Evolutionary conservation across 2,888 invertebrate genomes (phyloP).

Genomic region (Chrysolina haemoptera): DNA sequence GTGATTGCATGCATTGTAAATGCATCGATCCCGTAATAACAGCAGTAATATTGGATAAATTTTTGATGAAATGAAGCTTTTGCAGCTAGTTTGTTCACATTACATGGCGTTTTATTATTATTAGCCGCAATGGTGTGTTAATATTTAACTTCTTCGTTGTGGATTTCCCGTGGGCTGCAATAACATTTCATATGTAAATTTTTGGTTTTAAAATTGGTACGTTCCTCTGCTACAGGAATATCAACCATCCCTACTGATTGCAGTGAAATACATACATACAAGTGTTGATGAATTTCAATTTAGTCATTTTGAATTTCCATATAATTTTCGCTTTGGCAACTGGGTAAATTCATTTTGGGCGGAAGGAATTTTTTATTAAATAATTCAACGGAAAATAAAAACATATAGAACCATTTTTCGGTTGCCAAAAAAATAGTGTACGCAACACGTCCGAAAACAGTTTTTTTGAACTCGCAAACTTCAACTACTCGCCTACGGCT

Average conservation of each 20-base stretch:
- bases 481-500: too few relatives aligned
- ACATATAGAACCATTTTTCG: too few relatives aligned
- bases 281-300: background rate
- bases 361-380: too few relatives aligned
- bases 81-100: slow-evolving; percentile 40
- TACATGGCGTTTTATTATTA: slow-evolving; percentile 50
- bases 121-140: slow-evolving; percentile 63
- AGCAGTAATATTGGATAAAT: slow-evolving; percentile 29
- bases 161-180: slow-evolving; percentile 59
- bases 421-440: too few relatives aligned
- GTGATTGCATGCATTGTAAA: slow-evolving; percentile 31
- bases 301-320: background rate
- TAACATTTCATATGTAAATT: slow-evolving; percentile 62
- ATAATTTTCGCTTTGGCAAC: too few relatives aligned
- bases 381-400: too few relatives aligned
- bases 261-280: background rate
- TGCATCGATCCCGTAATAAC: slow-evolving; percentile 32
- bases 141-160: slow-evolving; percentile 62
- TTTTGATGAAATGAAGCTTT: slow-evolving; percentile 42
- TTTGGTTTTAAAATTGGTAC: slow-evolving; percentile 54
- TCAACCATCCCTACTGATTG: background rate
- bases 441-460: too few relatives aligned
- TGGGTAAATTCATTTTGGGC: too few relatives aligned
- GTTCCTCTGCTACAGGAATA: background rate
- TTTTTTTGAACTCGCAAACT: too few relatives aligned